Evolutionary conservation across 2,888 invertebrate genomes (phyloP).

Genomic region (Tribolium freemani): DNA sequence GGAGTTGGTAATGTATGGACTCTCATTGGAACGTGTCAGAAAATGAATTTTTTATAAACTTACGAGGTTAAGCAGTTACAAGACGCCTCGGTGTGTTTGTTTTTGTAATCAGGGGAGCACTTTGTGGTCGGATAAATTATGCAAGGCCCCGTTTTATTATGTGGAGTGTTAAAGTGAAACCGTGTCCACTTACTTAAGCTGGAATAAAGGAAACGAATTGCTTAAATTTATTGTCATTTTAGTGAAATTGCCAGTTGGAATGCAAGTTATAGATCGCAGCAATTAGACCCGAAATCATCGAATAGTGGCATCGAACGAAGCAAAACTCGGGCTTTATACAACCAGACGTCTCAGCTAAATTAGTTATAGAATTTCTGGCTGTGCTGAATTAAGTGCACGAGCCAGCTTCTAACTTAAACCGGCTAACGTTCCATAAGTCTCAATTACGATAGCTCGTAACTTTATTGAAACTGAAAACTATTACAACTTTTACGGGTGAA

Average conservation of each 20-base stretch:
- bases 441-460: slow-evolving; percentile 30
- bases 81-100: slow-evolving; percentile 28
- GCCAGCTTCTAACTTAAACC: slow-evolving; percentile 23
- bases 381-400: slow-evolving; percentile 28
- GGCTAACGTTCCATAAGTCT: slow-evolving; percentile 31
- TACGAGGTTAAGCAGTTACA: slow-evolving; percentile 17
- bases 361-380: slow-evolving; percentile 41
- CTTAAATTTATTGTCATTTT: not conserved
- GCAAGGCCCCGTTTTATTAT: slow-evolving; percentile 12
- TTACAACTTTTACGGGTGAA: slow-evolving; percentile 24
- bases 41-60: slow-evolving; percentile 14
- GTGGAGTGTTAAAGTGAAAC: not conserved
- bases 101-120: slow-evolving; percentile 26
- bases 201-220: not conserved
- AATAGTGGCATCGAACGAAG: slow-evolving; percentile 3
- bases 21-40: not conserved
- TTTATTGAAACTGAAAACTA: slow-evolving; percentile 35
- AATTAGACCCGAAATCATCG: slow-evolving; percentile 1
- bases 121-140: slow-evolving; percentile 17
- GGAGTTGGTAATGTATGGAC: slow-evolving; percentile 10
- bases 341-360: slow-evolving; percentile 34
- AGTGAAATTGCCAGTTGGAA: not conserved
- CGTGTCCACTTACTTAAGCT: slow-evolving; percentile 4
- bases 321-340: not conserved
- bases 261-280: not conserved